These are phyloP conservation scores for Zhuqinia jingwanae DNA, from an alignment of 2,888 invertebrate species.

Conservation along the genomic window DNA sequence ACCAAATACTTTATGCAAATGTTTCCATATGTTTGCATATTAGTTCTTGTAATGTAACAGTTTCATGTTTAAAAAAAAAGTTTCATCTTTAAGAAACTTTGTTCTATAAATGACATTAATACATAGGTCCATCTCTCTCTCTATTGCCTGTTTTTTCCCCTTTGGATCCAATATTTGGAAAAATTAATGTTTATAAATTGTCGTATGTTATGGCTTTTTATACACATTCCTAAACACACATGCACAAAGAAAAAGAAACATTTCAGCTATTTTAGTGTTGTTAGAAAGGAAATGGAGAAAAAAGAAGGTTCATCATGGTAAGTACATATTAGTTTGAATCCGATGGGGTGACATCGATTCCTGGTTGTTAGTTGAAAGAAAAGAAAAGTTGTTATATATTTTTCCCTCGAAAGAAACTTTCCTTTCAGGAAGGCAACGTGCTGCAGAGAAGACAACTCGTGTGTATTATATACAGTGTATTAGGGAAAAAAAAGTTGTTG, in stretches of 20 bases:
- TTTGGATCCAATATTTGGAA: too few species aligned
- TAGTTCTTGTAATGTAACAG: slow-evolving; percentile 22
- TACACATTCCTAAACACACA: neutral
- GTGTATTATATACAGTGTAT: neutral
- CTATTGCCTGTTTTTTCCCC: too few species aligned
- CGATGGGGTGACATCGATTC: neutral
- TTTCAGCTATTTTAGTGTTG: too few species aligned
- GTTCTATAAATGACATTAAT: too few species aligned
- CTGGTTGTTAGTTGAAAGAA: neutral
- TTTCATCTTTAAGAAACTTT: too few species aligned
- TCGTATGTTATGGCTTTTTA: too few species aligned
- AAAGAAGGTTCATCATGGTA: neutral
- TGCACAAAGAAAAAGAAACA: neutral
- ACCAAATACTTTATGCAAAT: slow-evolving; percentile 10
- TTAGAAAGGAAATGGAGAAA: slow-evolving; percentile 1
- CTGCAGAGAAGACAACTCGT: neutral
- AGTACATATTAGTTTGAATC: neutral
- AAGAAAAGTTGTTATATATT: slow-evolving; percentile 19
- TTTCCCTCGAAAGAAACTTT: slow-evolving; percentile 27
- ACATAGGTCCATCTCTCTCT: too few species aligned
- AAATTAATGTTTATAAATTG: slow-evolving; percentile 38
- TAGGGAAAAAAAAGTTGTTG: neutral
- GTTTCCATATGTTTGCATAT: slow-evolving; percentile 33
- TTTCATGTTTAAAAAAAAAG: slow-evolving; percentile 15
- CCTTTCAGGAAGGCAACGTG: slow-evolving; percentile 14